phyloP scores from a whole-genome alignment of 2,113 vertebrate species.

The Philantomba maxwellii region DNA sequence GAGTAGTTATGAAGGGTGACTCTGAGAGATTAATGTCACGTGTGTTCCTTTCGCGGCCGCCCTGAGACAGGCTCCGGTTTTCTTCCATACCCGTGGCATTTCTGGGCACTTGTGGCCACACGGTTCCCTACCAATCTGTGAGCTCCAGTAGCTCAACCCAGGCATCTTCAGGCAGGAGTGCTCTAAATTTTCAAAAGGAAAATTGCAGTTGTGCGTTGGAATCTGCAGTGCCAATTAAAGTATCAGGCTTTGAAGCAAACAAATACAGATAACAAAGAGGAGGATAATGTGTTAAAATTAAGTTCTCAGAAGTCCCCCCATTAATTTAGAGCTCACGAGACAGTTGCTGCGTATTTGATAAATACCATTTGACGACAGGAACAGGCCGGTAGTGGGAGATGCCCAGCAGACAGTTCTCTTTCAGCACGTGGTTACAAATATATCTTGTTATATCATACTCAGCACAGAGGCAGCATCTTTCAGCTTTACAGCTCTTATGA shows the following conservation, averaged over 20 bases:
- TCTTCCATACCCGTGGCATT: not conserved
- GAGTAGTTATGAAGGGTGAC: not conserved
- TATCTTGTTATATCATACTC: not conserved
- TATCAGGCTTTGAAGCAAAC: constrained; percentile 57
- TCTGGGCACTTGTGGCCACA: not conserved
- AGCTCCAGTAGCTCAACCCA: not conserved
- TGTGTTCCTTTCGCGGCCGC: not conserved
- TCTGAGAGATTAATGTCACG: not conserved
- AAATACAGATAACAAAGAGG: constrained; percentile 52
- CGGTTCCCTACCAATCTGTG: not conserved
- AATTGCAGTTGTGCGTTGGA: constrained; percentile 22
- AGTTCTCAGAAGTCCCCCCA: not conserved
- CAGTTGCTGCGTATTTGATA: constrained; percentile 20
- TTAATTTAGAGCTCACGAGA: constrained; percentile 43
- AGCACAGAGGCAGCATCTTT: not conserved
- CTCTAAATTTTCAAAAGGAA: constrained; percentile 18
- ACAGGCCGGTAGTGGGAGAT: not conserved
- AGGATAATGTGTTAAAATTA: constrained; percentile 58
- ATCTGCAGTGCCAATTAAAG: constrained; percentile 40
- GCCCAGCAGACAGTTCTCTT: not conserved
- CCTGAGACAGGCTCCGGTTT: not conserved
- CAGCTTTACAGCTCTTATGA: not conserved
- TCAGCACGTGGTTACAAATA: not conserved
- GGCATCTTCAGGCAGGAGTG: not conserved
- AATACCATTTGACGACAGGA: constrained; percentile 28